Evolutionary conservation across 1,140 invertebrate genomes (phyloP).

Genomic region (Dinoponera quadriceps): DNA sequence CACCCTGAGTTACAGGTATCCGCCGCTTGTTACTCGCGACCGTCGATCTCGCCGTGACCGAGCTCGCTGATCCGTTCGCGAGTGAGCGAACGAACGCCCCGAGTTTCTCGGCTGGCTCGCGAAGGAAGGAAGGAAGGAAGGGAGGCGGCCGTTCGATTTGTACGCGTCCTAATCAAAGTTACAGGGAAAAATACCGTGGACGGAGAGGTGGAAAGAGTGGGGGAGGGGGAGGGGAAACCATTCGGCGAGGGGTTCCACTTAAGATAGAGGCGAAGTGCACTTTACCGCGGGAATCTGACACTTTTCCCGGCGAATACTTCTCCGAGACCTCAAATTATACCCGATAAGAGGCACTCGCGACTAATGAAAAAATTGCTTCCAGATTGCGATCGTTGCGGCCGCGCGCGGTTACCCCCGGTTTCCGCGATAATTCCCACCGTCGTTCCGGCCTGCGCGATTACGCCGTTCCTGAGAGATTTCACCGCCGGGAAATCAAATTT

Average conservation of each 20-base stretch:
- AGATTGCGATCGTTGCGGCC: conserved; percentile 31
- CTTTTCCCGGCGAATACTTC: conserved; percentile 29
- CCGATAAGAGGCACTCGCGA: conserved; percentile 48
- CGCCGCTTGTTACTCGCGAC: conserved; percentile 62
- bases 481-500: conserved; percentile 29
- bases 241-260: conserved; percentile 19
- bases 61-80: neutral
- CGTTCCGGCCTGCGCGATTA: neutral
- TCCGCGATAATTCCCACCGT: conserved; percentile 31
- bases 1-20: conserved; percentile 55
- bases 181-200: conserved; percentile 21
- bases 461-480: neutral
- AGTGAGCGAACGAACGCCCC: neutral
- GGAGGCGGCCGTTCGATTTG: conserved; percentile 14
- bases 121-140: neutral
- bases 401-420: conserved; percentile 14
- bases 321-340: conserved; percentile 43
- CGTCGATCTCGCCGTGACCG: conserved; percentile 12
- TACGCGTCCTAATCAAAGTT: conserved; percentile 54
- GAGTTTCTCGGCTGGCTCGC: neutral
- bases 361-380: conserved; percentile 55
- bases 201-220: too few relatives aligned
- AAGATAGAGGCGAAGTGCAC: conserved; percentile 48
- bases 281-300: conserved; percentile 44
- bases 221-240: conserved; percentile 21